Evolutionary conservation across 2,113 vertebrate species (phyloP).

Genomic region (Brachionichthys hirsutus): DNA sequence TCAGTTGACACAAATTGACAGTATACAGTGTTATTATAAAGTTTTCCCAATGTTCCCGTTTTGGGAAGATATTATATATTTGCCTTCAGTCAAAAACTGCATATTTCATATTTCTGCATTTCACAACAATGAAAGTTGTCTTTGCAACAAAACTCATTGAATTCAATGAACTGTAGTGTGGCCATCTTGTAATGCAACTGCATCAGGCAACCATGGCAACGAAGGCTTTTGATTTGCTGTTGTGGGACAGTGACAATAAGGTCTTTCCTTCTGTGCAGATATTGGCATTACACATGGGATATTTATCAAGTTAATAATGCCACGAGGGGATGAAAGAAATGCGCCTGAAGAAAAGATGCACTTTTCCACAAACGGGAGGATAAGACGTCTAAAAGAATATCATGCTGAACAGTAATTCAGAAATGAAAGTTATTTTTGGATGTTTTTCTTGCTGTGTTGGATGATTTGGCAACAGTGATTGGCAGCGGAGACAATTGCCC

Average conservation of each 20-base stretch:
- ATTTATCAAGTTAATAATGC: conserved; percentile 64
- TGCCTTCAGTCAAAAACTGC: no score
- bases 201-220: not conserved
- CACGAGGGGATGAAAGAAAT: conserved; percentile 65
- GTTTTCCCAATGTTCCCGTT: no score
- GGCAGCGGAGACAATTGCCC: not conserved
- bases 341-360: conserved; percentile 49
- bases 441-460: not conserved
- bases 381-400: conserved; percentile 39
- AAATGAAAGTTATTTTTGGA: conserved; percentile 5
- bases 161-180: not conserved
- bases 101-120: no score
- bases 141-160: no score
- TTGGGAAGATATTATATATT: no score
- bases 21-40: no score
- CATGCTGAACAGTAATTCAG: conserved; percentile 16
- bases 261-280: conserved; percentile 30
- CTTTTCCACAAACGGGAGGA: conserved; percentile 48
- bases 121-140: no score
- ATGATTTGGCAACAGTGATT: not conserved
- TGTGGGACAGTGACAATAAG: conserved; percentile 49
- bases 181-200: not conserved
- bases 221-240: conserved; percentile 22
- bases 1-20: no score
- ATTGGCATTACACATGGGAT: conserved; percentile 54